These are phyloP conservation scores for Myathropa florea DNA, from an alignment of 2,888 invertebrate species.

Conservation along the genomic window DNA sequence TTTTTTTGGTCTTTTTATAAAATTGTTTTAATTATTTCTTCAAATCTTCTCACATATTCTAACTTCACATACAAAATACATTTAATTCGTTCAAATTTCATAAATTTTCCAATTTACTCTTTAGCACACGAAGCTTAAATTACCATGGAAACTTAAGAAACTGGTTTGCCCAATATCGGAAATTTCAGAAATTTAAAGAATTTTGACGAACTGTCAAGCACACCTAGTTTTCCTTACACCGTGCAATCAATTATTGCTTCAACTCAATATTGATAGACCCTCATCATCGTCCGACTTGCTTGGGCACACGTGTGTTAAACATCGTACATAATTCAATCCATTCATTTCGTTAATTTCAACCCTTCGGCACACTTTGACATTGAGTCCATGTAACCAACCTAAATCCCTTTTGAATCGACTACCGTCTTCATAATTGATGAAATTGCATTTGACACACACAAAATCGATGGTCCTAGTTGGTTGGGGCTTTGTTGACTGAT, in stretches of 20 bases:
- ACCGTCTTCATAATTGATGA: neutral
- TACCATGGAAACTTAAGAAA: too few relatives aligned
- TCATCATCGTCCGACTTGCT: neutral
- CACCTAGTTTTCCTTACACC: too few relatives aligned
- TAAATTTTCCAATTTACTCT: too few relatives aligned
- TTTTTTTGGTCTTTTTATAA: too few relatives aligned
- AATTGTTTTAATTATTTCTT: too few relatives aligned
- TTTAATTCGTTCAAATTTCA: too few relatives aligned
- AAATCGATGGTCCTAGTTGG: neutral
- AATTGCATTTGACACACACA: neutral
- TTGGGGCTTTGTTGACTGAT: neutral
- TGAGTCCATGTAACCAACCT: neutral
- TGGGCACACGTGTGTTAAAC: neutral
- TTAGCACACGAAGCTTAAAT: too few relatives aligned
- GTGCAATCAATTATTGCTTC: neutral
- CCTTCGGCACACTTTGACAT: neutral
- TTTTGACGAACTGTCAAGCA: too few relatives aligned
- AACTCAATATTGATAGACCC: neutral
- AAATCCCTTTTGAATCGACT: neutral
- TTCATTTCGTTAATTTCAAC: neutral
- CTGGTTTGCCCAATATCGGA: too few relatives aligned
- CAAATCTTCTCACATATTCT: too few relatives aligned
- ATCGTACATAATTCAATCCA: neutral
- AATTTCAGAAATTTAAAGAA: too few relatives aligned
- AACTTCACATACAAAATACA: too few relatives aligned